Percentiles rank a stretch among this genome's conserved stretches.
These are phyloP conservation scores for Penaeus vannamei DNA, from an alignment of 1,140 invertebrate genomes.

Conservation along the genomic window DNA sequence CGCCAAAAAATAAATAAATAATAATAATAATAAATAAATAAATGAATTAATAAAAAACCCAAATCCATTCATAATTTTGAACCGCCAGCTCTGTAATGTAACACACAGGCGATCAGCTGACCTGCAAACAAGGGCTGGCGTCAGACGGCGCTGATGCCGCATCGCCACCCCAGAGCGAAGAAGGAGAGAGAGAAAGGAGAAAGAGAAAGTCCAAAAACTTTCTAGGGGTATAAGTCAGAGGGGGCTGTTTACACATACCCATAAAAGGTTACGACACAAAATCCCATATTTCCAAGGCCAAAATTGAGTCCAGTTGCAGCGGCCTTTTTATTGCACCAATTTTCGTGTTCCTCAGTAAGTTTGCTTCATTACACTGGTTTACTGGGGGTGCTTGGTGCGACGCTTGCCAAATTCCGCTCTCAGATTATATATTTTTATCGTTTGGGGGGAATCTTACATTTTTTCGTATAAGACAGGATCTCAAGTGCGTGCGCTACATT, in stretches of 20 bases:
- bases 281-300: constrained; percentile 7
- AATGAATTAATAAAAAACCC: too few relatives aligned
- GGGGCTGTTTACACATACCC: constrained; percentile 13
- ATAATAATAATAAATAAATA: too few relatives aligned
- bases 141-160: too few relatives aligned
- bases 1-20: too few relatives aligned
- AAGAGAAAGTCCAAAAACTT: background rate
- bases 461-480: too few relatives aligned
- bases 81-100: too few relatives aligned
- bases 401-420: too few relatives aligned
- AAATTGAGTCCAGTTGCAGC: constrained; percentile 36
- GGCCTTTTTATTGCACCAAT: constrained; percentile 35
- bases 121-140: too few relatives aligned
- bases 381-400: constrained; percentile 22
- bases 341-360: constrained; percentile 16
- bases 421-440: too few relatives aligned
- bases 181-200: background rate
- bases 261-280: constrained; percentile 28
- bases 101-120: too few relatives aligned
- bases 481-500: background rate
- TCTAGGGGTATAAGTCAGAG: background rate
- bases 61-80: too few relatives aligned
- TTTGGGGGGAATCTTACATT: too few relatives aligned
- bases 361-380: constrained; percentile 48
- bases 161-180: background rate